Evolutionary conservation across 2,113 vertebrate species (phyloP).

Genomic region (Tachuris rubrigastra): DNA sequence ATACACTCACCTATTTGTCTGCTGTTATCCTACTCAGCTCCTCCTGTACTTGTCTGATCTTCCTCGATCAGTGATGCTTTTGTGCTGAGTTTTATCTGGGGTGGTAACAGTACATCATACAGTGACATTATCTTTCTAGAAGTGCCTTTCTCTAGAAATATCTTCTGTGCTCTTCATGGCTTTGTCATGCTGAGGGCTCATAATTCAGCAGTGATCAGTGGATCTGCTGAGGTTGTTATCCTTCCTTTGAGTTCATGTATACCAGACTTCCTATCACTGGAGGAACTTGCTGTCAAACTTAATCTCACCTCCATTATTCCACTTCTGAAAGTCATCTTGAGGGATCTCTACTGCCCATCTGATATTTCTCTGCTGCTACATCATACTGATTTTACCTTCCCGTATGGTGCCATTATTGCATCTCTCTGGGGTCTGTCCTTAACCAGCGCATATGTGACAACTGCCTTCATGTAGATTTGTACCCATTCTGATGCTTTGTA

Average conservation of each 20-base stretch:
- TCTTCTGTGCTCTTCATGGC: neutral
- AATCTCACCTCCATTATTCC: neutral
- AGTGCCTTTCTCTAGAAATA: slow-evolving; percentile 25
- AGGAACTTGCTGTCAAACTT: neutral
- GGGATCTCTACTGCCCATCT: neutral
- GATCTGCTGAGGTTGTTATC: neutral
- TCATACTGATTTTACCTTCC: neutral
- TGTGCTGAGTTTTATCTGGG: neutral
- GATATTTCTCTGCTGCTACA: neutral
- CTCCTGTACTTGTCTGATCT: neutral
- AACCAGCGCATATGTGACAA: neutral
- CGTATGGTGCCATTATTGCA: neutral
- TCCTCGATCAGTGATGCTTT: neutral
- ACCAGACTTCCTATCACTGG: neutral
- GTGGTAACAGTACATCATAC: neutral
- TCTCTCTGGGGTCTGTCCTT: neutral
- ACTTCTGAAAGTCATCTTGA: neutral
- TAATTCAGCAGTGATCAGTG: slow-evolving; percentile 18
- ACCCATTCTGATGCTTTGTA: neutral
- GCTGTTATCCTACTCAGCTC: neutral
- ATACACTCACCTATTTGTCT: neutral
- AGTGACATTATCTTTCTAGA: slow-evolving; percentile 23
- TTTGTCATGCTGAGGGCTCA: slow-evolving; percentile 3
- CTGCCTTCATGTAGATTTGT: neutral
- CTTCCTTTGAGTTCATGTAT: neutral